Base-by-base conservation (phyloP, 1,140 invertebrate genomes). In the Olivierus martensii region DNA sequence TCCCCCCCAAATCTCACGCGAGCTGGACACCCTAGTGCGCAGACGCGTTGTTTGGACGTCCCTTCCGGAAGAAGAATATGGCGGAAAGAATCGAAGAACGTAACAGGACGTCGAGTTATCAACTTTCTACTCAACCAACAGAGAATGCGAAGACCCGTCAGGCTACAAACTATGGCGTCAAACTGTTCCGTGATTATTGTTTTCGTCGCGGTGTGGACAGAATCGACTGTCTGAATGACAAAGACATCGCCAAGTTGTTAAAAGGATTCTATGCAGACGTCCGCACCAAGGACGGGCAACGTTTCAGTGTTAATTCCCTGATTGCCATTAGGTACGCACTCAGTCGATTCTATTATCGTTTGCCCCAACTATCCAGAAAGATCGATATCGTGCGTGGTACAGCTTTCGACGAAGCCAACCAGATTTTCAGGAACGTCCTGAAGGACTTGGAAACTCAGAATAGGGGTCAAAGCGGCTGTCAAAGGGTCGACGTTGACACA, bases 251-350 rank as follows among this genome's bases (percentile, higher is more conserved):
- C 34, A 37, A 46, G 14, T 51, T 59, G 47, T 41, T 59, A 11
- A 55, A 59, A 51, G 55, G 54, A 36, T 59, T 59, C 36, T 59
- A 59, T 42, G 58, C 51, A 46, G 53, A 56, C 42, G 58, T 51
- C 42, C 55, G 58, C 28, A 59, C 58, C 36, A 55, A 56, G 47
- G 58, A 59, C 50, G 58, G 58, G 49, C 54, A 56, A 45, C 46
- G 54, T 39, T 59, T 59, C 39, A 59, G 58, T 45, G 58, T 56
- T 38, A 59, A 59, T 51, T 59, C 58, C 39, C 45, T 59, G 55
- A 56, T 59, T 48, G 58, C 55, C 5, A 59, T 59, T 39, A 51
- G 58, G 17, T 59, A 59, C 22, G 58, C 58, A 35, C 57, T 59
- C 48, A 59, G 55, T 44, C 54, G 58, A 36, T 28, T 28, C 28